phyloP scores from a whole-genome alignment of 2,797 vertebrate species.

The Hippopotamyrus pictus region DNA sequence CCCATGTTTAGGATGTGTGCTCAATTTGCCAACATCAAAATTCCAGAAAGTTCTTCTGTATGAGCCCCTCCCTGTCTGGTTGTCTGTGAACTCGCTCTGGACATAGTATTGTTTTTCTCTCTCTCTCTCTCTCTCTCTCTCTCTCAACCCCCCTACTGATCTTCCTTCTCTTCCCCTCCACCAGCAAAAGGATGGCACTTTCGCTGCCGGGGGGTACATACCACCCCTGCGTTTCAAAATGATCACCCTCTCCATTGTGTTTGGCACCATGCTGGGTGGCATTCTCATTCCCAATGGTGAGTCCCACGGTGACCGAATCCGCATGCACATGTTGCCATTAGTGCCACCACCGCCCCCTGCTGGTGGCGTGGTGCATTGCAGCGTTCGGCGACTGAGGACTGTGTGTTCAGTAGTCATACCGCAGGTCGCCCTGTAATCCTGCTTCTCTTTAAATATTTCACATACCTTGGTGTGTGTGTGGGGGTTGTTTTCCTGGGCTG shows the following conservation, averaged over 20 bases:
- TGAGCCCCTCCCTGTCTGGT: not conserved
- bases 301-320: conserved; percentile 16
- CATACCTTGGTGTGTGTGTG: too few species aligned
- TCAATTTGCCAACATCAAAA: not conserved
- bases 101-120: not conserved
- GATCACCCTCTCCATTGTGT: conserved; percentile 86
- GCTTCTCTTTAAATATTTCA: not conserved
- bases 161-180: conserved; percentile 12
- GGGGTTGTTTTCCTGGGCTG: too few species aligned
- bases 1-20: not conserved
- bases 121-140: not conserved
- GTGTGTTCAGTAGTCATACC: not conserved
- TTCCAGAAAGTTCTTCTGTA: not conserved
- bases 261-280: conserved; percentile 93
- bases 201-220: conserved; percentile 92
- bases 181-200: conserved; percentile 95
- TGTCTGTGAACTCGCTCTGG: not conserved
- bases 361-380: not conserved
- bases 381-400: not conserved
- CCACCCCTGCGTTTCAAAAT: conserved; percentile 93
- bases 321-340: not conserved
- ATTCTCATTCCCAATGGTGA: conserved; percentile 96
- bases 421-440: not conserved
- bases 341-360: not conserved
- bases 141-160: not conserved